A percentile compares a stretch with the other conserved stretches of the same genome.
These are phyloP conservation scores for Menidia beryllina DNA, from an alignment of 2,113 vertebrate species.

Conservation along the genomic window DNA sequence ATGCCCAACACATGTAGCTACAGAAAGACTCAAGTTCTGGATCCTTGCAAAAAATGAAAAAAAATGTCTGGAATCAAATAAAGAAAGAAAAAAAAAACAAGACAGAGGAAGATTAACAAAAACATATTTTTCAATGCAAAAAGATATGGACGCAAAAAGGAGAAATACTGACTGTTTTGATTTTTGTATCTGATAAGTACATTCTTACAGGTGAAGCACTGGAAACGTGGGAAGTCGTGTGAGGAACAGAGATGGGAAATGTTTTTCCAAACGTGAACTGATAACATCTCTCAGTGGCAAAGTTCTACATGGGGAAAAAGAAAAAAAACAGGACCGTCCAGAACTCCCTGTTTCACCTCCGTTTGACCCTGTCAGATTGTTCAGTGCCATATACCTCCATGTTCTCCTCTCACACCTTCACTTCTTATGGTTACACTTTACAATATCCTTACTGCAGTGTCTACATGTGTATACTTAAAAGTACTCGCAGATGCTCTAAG, in stretches of 20 bases:
- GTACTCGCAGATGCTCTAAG: conserved; percentile 48
- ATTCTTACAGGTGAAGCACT: conserved; percentile 73
- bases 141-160: conserved; percentile 73
- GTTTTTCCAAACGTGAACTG: conserved; percentile 33
- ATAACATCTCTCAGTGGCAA: conserved; percentile 38
- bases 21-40: conserved; percentile 40
- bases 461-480: conserved; percentile 32
- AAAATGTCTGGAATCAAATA: conserved; percentile 29
- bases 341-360: conserved; percentile 60
- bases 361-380: conserved; percentile 40
- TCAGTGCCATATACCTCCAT: conserved; percentile 59
- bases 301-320: conserved; percentile 15
- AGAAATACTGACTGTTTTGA: conserved; percentile 68
- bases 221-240: conserved; percentile 50
- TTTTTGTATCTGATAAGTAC: conserved; percentile 76
- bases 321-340: conserved; percentile 43
- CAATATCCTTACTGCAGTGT: conserved; percentile 46
- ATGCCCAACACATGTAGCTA: conserved; percentile 90
- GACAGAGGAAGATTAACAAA: conserved; percentile 29
- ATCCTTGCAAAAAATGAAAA: background rate
- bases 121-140: conserved; percentile 80
- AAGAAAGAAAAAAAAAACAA: conserved; percentile 5
- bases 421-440: conserved; percentile 33
- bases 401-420: conserved; percentile 44
- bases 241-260: conserved; percentile 42